A percentile compares a stretch with the other conserved stretches of the same genome.
These are phyloP conservation scores for Amphipoea oculea DNA, from an alignment of 2,888 invertebrate species.

Conservation along the genomic window DNA sequence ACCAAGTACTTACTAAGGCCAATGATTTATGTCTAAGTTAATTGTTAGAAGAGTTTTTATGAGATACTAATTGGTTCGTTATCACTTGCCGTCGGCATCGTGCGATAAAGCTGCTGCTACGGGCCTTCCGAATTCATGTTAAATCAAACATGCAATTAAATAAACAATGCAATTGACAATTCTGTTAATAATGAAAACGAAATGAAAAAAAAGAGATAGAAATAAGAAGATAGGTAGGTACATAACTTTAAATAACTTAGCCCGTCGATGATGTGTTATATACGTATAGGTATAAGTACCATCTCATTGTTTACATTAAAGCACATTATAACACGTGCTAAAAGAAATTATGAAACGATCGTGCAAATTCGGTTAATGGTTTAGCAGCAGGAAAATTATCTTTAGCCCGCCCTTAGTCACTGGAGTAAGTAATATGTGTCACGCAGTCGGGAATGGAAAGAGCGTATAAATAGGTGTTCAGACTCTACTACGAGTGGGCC, in stretches of 20 bases:
- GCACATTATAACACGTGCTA: conserved; percentile 45
- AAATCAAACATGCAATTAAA: background rate
- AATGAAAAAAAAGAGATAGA: background rate
- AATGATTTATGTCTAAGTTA: conserved; percentile 8
- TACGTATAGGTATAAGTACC: background rate
- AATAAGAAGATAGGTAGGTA: background rate
- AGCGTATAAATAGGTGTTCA: conserved; percentile 84
- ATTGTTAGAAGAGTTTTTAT: conserved; percentile 6
- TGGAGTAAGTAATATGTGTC: conserved; percentile 84
- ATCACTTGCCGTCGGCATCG: conserved; percentile 53
- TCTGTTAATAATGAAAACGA: background rate
- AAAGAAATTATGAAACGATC: conserved; percentile 57
- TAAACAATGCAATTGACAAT: background rate
- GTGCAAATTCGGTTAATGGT: conserved; percentile 65
- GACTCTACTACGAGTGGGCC: conserved; percentile 78
- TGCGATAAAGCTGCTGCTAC: conserved; percentile 10
- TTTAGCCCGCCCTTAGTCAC: conserved; percentile 83
- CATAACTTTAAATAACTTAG: background rate
- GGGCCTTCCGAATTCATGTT: conserved; percentile 1
- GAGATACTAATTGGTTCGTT: conserved; percentile 21
- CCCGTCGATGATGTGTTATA: background rate
- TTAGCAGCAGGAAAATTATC: conserved; percentile 75
- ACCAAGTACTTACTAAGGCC: background rate
- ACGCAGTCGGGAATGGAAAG: conserved; percentile 84
- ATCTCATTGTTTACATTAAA: conserved; percentile 52